Evolutionary conservation across 1,140 invertebrate genomes (phyloP).

Genomic region (Cydia fagiglandana): DNA sequence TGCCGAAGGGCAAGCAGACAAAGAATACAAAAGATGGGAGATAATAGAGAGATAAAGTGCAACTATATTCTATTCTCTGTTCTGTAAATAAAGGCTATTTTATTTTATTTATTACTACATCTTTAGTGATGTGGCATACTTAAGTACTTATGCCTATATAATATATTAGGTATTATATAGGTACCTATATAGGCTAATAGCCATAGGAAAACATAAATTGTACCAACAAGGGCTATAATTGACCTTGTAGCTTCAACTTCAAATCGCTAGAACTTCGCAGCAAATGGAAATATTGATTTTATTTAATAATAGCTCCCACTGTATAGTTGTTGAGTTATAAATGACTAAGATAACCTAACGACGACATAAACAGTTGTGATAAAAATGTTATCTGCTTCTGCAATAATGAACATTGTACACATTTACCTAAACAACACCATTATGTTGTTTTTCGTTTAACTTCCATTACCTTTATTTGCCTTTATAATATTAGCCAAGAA

Average conservation of each 20-base stretch:
- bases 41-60: no score
- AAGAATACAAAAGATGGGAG: no score
- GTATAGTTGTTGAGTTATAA: slow-evolving; percentile 7
- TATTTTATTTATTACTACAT: no score
- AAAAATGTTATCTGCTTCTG: neutral
- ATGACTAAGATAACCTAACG: slow-evolving; percentile 16
- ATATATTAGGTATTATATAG: no score
- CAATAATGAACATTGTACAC: neutral
- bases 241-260: neutral
- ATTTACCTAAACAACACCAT: slow-evolving; percentile 4
- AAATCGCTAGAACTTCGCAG: neutral
- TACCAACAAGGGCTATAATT: neutral
- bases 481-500: no score
- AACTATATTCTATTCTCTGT: no score
- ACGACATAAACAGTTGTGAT: slow-evolving; percentile 12
- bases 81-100: no score
- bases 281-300: slow-evolving; percentile 13
- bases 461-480: neutral
- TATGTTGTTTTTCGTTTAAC: neutral
- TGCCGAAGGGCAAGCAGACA: no score
- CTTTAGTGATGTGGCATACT: no score
- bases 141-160: no score
- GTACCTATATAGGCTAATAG: no score
- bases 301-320: slow-evolving; percentile 24
- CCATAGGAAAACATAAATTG: no score